Percentiles rank a stretch among this genome's conserved stretches.
Evolutionary conservation across 37 sponge, comb jelly and placozoan species (phyloP).

Genomic region (Axinella damicornis): DNA sequence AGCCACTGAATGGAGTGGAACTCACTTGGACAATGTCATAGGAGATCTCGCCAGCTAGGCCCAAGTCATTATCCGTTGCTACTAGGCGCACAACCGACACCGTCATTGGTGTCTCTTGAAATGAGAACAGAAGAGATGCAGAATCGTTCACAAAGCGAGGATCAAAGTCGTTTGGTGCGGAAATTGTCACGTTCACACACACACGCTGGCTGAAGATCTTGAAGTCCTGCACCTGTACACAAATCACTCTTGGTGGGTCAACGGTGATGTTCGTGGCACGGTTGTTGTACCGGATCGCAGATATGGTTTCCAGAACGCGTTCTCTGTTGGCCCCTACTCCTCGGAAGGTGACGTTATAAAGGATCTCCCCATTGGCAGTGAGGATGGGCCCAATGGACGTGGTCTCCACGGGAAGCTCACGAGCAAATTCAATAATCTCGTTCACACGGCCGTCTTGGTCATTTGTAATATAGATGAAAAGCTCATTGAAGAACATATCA

Average conservation of each 20-base stretch:
- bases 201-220: slow-evolving; percentile 30
- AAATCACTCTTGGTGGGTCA: slow-evolving; percentile 47
- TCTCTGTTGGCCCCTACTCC: slow-evolving; percentile 14
- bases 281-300: slow-evolving; percentile 66
- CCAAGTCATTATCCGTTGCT: slow-evolving; percentile 69
- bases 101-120: slow-evolving; percentile 12
- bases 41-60: slow-evolving; percentile 35
- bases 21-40: slow-evolving; percentile 51
- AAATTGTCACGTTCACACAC: slow-evolving; percentile 73
- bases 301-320: slow-evolving; percentile 44
- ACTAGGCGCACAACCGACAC: slow-evolving; percentile 19
- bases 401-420: slow-evolving; percentile 37
- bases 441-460: slow-evolving; percentile 49
- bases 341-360: slow-evolving; percentile 56
- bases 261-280: slow-evolving; percentile 39
- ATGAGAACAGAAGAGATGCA: slow-evolving; percentile 45
- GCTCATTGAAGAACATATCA: slow-evolving; percentile 37
- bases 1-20: background rate
- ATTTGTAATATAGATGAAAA: slow-evolving; percentile 63
- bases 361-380: slow-evolving; percentile 11
- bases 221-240: slow-evolving; percentile 57
- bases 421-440: slow-evolving; percentile 65
- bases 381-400: slow-evolving; percentile 53
- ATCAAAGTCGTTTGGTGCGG: slow-evolving; percentile 58
- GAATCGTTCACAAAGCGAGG: slow-evolving; percentile 55